A percentile compares a stretch with the other conserved stretches of the same genome.
These are phyloP conservation scores for Butorides virescens DNA, from an alignment of 2,113 vertebrate genomes.

Conservation along the genomic window DNA sequence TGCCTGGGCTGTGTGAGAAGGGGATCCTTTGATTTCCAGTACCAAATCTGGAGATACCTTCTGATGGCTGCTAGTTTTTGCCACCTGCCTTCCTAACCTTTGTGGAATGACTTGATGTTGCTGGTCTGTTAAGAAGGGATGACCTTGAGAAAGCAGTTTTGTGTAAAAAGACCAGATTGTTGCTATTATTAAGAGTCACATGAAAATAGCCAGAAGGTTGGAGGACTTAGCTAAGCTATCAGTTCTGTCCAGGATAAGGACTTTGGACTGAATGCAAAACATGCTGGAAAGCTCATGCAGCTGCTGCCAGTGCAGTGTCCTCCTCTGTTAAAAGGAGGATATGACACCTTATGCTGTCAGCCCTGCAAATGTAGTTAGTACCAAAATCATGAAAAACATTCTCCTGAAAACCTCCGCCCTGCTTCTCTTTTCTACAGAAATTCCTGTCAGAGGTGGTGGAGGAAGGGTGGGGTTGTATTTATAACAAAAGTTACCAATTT, in stretches of 20 bases:
- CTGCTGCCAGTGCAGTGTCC: neutral
- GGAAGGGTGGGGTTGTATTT: conserved; percentile 1
- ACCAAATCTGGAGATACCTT: neutral
- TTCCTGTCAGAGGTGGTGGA: neutral
- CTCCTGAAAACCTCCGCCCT: neutral
- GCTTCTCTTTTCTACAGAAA: neutral
- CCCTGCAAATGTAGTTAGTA: neutral
- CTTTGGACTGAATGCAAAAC: neutral
- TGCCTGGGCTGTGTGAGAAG: neutral
- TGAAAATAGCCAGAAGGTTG: neutral
- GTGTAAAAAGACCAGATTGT: neutral
- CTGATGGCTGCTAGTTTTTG: neutral
- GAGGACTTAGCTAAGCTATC: neutral
- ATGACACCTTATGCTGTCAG: neutral
- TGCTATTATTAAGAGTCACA: neutral
- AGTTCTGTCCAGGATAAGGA: neutral
- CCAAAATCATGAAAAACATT: neutral
- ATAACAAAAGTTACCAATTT: neutral
- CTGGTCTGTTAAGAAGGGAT: neutral
- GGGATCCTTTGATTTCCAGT: neutral
- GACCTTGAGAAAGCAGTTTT: neutral
- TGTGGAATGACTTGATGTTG: neutral
- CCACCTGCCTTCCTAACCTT: neutral
- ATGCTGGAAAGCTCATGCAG: neutral
- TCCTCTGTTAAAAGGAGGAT: neutral